Base-by-base conservation (phyloP, 1,140 invertebrate genomes). In the Drosophila micromelanica region DNA sequence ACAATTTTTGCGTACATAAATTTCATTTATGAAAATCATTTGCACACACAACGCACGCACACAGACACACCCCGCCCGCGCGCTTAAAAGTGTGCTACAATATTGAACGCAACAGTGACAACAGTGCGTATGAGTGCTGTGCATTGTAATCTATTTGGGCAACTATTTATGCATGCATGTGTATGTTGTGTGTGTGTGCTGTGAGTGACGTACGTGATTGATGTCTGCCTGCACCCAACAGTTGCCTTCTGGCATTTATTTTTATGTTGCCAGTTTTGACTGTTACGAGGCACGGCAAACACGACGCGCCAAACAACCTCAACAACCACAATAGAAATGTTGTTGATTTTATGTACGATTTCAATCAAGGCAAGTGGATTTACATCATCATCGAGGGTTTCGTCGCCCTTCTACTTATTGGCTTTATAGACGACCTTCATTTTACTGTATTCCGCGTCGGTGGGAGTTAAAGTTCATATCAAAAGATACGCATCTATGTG, bases 331-430 rank as follows among this genome's bases (percentile, higher is more conserved):
- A 52, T 63, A 63, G 49, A 69, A 87, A 78, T 73, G 56, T 78
- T 79, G 75, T 71, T 78, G 65, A 60, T 76, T 63, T 61, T 74
- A 5, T 52, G 78, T 78, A 84, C 65, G 85, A 84, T 84, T 89
- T 89, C 85, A 89, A 89, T 89, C 84, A 89, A 89, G 79, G 77
- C 79, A 84, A 89, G 84, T 89, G 84, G 84, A 80, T 80, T 80
- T 89, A 52, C 76, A 84, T 80, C 78, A 74, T 62, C 65, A 62
- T 86, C 72, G 56, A 82, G 67, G 76, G 81, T 78, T 80, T 64
- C 49, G 46, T 65, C 57, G 13, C 65, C 63, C 60, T 63, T 64
- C 74, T 57, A 78, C 75, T 87, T 63, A 76, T 87, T 73, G 69
- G 68, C 67, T 46, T 52, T 72, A 46, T 71, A 35, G 27, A 8